A percentile compares a stretch with the other conserved stretches of the same genome.
Evolutionary conservation across 2,113 vertebrate genomes (phyloP).

Genomic region (Anser cygnoides): DNA sequence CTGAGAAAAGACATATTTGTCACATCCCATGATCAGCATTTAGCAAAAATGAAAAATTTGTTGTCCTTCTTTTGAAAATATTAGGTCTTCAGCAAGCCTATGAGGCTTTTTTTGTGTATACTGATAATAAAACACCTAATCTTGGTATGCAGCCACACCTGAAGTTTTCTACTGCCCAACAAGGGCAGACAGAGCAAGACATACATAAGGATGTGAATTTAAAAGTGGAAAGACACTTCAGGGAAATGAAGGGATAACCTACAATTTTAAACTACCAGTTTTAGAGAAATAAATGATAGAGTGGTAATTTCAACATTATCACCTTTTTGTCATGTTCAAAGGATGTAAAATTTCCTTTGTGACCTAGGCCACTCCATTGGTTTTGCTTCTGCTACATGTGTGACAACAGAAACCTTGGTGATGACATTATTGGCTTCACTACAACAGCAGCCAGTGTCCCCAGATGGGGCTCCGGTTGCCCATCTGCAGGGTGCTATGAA

Average conservation of each 20-base stretch:
- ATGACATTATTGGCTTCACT: not conserved
- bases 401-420: not conserved
- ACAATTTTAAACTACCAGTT: not conserved
- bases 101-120: too few relatives aligned
- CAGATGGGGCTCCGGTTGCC: not conserved
- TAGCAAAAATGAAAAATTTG: not conserved
- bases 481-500: not conserved
- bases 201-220: not conserved
- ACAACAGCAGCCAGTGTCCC: not conserved
- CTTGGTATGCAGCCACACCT: not conserved
- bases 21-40: not conserved
- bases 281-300: not conserved
- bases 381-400: not conserved
- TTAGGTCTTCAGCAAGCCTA: not conserved
- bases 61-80: not conserved
- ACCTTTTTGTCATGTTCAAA: not conserved
- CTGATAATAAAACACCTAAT: not conserved
- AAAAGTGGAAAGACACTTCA: not conserved
- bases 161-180: not conserved
- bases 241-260: not conserved
- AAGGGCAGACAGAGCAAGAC: not conserved
- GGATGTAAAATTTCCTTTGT: not conserved
- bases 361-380: not conserved
- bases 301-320: not conserved
- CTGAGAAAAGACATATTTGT: not conserved